Conservation (phyloP, 2,888 invertebrate genomes). For the Hemithea aestivaria region DNA sequence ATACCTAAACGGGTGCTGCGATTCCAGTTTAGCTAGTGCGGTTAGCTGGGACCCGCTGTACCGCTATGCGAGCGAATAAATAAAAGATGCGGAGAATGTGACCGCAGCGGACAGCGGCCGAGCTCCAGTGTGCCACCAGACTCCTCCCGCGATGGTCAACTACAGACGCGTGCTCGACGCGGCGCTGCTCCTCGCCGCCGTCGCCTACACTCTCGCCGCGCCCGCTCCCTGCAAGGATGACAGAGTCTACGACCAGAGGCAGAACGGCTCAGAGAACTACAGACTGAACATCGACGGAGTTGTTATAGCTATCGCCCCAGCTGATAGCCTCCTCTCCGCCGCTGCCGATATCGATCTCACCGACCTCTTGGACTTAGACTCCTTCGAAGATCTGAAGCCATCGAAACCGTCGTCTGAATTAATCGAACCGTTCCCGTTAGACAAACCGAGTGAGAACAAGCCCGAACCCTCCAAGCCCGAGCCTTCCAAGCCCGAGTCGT, state of each 20-base stretch:
- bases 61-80: constrained; percentile 76
- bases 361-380: constrained; percentile 56
- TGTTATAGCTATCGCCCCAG: constrained; percentile 82
- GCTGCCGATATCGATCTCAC: constrained; percentile 67
- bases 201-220: constrained; percentile 31
- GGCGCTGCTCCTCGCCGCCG: constrained; percentile 40
- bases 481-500: constrained; percentile 9
- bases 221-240: constrained; percentile 37
- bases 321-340: constrained; percentile 79
- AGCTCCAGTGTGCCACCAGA: constrained; percentile 56
- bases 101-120: constrained; percentile 59
- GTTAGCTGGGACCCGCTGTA: constrained; percentile 55
- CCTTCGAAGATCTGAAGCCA: constrained; percentile 40
- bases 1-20: constrained; percentile 50
- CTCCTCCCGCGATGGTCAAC: constrained; percentile 69
- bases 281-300: constrained; percentile 84
- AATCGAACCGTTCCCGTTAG: background rate
- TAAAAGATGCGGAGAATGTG: constrained; percentile 72
- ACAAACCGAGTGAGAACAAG: constrained; percentile 24
- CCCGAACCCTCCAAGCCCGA: constrained; percentile 17
- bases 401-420: constrained; percentile 26
- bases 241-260: constrained; percentile 83
- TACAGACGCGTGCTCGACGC: constrained; percentile 68
- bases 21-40: constrained; percentile 67
- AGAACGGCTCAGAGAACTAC: constrained; percentile 88